These are phyloP conservation scores for Drosophila mimica DNA, from an alignment of 2,888 invertebrate genomes.

Conservation along the genomic window DNA sequence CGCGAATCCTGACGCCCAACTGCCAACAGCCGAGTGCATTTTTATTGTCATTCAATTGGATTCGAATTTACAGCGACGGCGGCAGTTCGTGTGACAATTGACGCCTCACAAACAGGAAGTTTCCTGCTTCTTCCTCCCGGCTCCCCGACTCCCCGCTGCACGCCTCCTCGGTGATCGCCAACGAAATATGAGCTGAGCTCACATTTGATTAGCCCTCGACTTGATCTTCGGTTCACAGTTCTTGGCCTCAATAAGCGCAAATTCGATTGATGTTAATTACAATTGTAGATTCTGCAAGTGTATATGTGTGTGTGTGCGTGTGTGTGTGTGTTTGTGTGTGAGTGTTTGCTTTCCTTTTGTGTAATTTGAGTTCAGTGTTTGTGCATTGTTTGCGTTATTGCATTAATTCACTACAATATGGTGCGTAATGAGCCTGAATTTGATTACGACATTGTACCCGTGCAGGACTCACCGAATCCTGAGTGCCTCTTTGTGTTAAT, in stretches of 20 bases:
- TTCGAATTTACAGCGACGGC: conserved; percentile 66
- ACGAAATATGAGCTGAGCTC: conserved; percentile 63
- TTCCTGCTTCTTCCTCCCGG: conserved; percentile 32
- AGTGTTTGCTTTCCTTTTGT: conserved; percentile 28
- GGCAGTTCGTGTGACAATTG: conserved; percentile 71
- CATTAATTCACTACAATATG: conserved; percentile 80
- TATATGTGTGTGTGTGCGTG: neutral
- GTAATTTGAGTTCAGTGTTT: conserved; percentile 75
- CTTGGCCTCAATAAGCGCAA: conserved; percentile 49
- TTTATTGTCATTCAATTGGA: conserved; percentile 84
- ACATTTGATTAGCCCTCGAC: conserved; percentile 70
- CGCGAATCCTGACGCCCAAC: conserved; percentile 50
- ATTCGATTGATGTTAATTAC: conserved; percentile 49
- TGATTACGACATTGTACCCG: conserved; percentile 68
- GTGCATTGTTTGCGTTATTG: conserved; percentile 76
- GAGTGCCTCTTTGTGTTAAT: conserved; percentile 64
- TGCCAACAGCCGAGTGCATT: conserved; percentile 59
- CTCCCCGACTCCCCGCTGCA: conserved; percentile 16
- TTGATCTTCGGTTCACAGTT: conserved; percentile 54
- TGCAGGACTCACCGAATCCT: conserved; percentile 31
- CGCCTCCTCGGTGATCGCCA: conserved; percentile 40
- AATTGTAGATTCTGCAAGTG: conserved; percentile 44
- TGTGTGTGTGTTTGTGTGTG: conserved; percentile 29
- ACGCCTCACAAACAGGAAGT: conserved; percentile 78
- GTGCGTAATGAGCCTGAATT: conserved; percentile 77